Base-by-base conservation (phyloP, 2,797 vertebrate species). In the Myotis daubentonii region DNA sequence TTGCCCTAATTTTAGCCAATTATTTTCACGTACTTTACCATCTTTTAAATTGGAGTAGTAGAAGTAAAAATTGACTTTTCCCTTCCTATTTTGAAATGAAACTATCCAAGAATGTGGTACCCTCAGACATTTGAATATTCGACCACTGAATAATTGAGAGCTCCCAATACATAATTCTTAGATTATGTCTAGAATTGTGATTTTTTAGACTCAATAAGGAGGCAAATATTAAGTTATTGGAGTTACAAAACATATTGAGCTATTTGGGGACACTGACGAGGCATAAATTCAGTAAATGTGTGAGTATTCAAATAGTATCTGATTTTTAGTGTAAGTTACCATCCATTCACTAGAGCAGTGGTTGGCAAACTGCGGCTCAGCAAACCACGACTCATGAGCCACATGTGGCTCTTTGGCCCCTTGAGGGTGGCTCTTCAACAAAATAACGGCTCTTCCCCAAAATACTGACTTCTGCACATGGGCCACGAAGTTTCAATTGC, bases 1-100 rank as follows among this genome's bases (percentile, higher is more conserved):
- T 0, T 81, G 60, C 89, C 87, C 93, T 97, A 94, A 96, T 95
- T 97, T 97, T 95, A 96, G 90, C 81, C 47, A 84, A 83, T 86
- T 92, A 84, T 96, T 93, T 94, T 95, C 76, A 87, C 90, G 93
- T 95, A 79, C 66, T 97, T 92, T 88, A 75, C 89, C 60, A 76
- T 33, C 60, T 0, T 22, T 51, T 68, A n/a, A 55, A 60, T n/a
- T 28, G 9, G 51, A 92, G 41, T 28, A 36, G 16, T 88, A 85
- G 89, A 96, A 79, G 75, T 87, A 90, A 96, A 89, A 93, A 76
- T 65, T 78, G 12, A 74, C 25, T 92, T 96, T 92, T 72, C 41
- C 47, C 23, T 91, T 93, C 65, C 68, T 94, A 74, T 70, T 8
- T 66, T 74, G 86, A 96, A 94, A 87, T 90, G 49, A 86, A 75